Percentiles rank a stretch among this genome's conserved stretches.
Evolutionary conservation across 2,797 vertebrate species (phyloP).

Genomic region (Ctenochaetus hawaiiensis): DNA sequence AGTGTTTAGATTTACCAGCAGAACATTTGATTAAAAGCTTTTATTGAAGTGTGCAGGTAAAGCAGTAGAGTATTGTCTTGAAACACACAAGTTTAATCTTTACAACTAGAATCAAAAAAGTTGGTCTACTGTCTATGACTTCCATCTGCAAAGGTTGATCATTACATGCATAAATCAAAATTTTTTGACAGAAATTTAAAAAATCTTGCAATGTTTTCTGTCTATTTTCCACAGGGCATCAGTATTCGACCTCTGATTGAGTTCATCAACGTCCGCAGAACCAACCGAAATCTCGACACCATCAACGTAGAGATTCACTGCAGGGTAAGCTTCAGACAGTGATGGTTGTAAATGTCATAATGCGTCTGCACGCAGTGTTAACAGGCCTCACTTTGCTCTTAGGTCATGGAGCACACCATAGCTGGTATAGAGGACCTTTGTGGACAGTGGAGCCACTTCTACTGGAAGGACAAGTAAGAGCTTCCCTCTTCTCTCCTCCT

Average conservation of each 20-base stretch:
- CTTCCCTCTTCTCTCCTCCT: background rate
- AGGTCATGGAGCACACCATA: slow-evolving; percentile 96
- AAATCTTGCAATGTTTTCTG: background rate
- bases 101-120: no score
- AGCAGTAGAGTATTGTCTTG: background rate
- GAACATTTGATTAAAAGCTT: no score
- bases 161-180: background rate
- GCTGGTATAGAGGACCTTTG: slow-evolving; percentile 97
- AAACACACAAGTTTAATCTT: background rate
- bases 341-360: background rate
- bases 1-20: no score
- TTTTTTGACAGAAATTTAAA: background rate
- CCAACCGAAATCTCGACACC: slow-evolving; percentile 91
- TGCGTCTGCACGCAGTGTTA: background rate
- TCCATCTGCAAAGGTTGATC: background rate
- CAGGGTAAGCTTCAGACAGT: slow-evolving; percentile 86
- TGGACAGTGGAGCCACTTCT: slow-evolving; percentile 98
- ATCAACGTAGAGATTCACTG: slow-evolving; percentile 95
- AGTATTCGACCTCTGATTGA: slow-evolving; percentile 95
- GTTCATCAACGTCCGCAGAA: slow-evolving; percentile 93
- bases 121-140: background rate
- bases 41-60: background rate
- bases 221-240: slow-evolving; percentile 87
- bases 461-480: slow-evolving; percentile 98
- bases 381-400: slow-evolving; percentile 42